A percentile compares a stretch with the other conserved stretches of the same genome.
These are phyloP conservation scores for Palythoa grandis DNA, from an alignment of 92 coral and sea anemone species.

Conservation along the genomic window DNA sequence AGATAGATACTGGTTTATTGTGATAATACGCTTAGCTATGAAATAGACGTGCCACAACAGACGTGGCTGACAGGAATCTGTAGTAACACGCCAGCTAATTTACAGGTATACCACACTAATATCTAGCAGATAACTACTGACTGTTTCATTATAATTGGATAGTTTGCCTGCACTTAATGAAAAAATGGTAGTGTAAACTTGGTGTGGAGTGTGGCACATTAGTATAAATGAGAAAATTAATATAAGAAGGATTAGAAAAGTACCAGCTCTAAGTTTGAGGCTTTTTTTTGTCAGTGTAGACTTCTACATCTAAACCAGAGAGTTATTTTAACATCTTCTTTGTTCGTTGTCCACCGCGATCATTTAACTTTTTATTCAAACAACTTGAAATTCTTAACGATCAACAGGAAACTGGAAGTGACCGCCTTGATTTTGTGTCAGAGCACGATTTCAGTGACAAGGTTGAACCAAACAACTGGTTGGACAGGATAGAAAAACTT, in stretches of 20 bases:
- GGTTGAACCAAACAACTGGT: slow-evolving; percentile 41
- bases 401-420: slow-evolving; percentile 51
- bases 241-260: slow-evolving; percentile 5
- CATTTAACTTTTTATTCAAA: slow-evolving; percentile 2
- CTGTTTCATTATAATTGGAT: not conserved
- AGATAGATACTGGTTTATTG: too few species aligned
- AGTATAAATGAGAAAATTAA: slow-evolving; percentile 5
- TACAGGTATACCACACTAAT: too few species aligned
- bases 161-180: slow-evolving; percentile 1
- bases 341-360: slow-evolving; percentile 11
- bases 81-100: too few species aligned
- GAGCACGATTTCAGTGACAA: slow-evolving; percentile 44
- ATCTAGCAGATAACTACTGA: too few species aligned
- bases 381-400: slow-evolving; percentile 11
- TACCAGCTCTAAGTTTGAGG: slow-evolving; percentile 12
- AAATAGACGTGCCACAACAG: too few species aligned
- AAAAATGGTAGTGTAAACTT: not conserved
- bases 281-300: slow-evolving; percentile 11
- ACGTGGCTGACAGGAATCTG: too few species aligned
- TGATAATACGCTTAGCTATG: too few species aligned
- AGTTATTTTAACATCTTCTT: not conserved
- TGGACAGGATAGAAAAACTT: slow-evolving; percentile 38
- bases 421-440: slow-evolving; percentile 42
- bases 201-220: not conserved
- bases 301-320: not conserved